Base-by-base conservation (phyloP, 1,140 invertebrate genomes). In the Archegozetes longisetosus region DNA sequence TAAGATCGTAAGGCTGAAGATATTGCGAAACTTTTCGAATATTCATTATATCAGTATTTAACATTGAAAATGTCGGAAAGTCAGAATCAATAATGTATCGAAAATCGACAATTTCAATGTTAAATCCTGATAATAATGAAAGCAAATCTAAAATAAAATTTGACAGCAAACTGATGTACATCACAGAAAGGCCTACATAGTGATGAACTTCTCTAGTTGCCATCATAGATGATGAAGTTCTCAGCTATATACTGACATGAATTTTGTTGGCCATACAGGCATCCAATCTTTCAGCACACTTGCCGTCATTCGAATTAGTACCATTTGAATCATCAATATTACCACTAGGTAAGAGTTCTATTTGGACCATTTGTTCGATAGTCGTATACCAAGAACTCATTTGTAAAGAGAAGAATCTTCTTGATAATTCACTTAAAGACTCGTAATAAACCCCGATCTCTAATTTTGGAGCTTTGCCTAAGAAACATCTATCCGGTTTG, bases 311-410 rank as follows among this genome's bases (percentile, higher is more conserved):
- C 2, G 4, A 2, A 3, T 59, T 25, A 14, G 14, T 20, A n/a
- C n/a, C n/a, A n/a, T n/a, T n/a, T n/a, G n/a, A n/a, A 22, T 61
- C 58, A 12, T 27, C 20, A 13, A 47, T 22, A 61, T 61, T 60
- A 12, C 59, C 59, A 48, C 13, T 27, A 13, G 59, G 59, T 24
- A 32, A n/a, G 13, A 61, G 55, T 62, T 40, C 9, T 25, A 61
- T 47, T 9, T 61, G 17, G 24, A 32, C 59, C 60, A 61, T 60
- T 32, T 61, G 57, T 28, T 61, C 59, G 4, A 61, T 61, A 25
- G 32, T 25, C 12, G 32, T 40, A 32, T 60, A 61, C 2, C 22
- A 29, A 12, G 60, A 55, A 25, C 57, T 25, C 1, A 40, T 61
- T 58, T 58, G 57, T 22, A 25, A 50, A 27, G 47, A 50, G 25